Evolutionary conservation across 2,888 invertebrate species (phyloP).

Genomic region (Nasonia oneida): DNA sequence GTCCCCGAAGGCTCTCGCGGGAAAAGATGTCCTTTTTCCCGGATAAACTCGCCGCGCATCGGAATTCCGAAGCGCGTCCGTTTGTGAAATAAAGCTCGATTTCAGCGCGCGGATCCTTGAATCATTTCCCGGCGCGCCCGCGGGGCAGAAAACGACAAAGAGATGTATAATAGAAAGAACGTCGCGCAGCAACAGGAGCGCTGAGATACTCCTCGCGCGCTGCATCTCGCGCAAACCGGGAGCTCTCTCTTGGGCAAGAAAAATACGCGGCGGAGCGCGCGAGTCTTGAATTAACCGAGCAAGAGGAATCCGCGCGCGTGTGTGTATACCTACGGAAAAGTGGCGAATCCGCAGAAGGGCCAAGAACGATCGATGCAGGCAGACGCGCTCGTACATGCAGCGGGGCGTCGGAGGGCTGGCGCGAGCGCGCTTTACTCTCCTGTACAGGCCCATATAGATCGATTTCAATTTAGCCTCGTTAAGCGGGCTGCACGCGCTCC

Average conservation of each 20-base stretch:
- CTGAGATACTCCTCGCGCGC: neutral
- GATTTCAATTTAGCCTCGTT: conserved; percentile 79
- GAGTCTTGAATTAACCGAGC: no score
- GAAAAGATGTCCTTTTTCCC: conserved; percentile 9
- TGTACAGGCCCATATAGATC: conserved; percentile 68
- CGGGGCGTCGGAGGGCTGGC: neutral
- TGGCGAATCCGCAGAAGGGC: neutral
- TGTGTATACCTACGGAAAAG: neutral
- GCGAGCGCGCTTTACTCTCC: neutral
- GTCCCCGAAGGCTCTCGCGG: conserved; percentile 11
- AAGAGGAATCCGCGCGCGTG: no score
- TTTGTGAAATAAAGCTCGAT: no score
- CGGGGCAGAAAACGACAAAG: neutral
- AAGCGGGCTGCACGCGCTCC: conserved; percentile 71
- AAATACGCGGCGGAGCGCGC: no score
- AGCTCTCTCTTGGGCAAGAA: no score
- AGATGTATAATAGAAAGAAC: neutral
- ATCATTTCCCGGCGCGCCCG: no score
- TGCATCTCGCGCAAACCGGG: neutral
- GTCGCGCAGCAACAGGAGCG: neutral
- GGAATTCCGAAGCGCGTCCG: neutral
- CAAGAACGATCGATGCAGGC: conserved; percentile 21
- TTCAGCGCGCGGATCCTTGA: no score
- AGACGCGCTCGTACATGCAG: neutral
- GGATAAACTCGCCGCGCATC: neutral